Evolutionary conservation across 1,140 invertebrate species (phyloP), one percentile per base, ranked within the genome.

Genomic region (Archivesica marissinica): DNA sequence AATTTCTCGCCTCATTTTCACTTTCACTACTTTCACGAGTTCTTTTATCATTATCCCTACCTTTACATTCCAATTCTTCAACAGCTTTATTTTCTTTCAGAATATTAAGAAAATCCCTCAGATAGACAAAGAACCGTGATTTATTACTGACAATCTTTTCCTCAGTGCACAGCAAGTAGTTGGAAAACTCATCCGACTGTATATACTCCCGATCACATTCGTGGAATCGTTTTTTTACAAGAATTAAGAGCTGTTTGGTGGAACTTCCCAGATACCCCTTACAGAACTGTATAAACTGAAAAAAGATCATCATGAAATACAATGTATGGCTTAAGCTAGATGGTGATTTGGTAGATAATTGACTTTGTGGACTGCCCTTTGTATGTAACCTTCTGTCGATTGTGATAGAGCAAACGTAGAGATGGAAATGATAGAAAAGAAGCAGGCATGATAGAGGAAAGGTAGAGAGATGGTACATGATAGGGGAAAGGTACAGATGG

Each of bases 251-350:
- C 41, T 47, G 47, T 59, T 30, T 54, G 4, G 35, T 83, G 2
- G 54, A 35, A 30, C 20, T 20, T 15, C 25, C 39, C 25, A 78
- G 56, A 64, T 75, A 20, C 25, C 54, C 30, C n/a, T 75, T 39
- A 59, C 80, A 83, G 33, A 83, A 83, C 23, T 75, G 38, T 25
- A 83, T 28, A 59, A 83, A 83, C 80, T 83, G 70, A 33, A 83
- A 83, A n/a, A n/a, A n/a, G n/a, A n/a, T n/a, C n/a, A n/a, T n/a
- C n/a, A n/a, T n/a, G n/a, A n/a, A n/a, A n/a, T n/a, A n/a, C n/a
- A n/a, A n/a, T n/a, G n/a, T n/a, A n/a, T n/a, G n/a, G n/a, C n/a
- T n/a, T n/a, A n/a, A n/a, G n/a, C n/a, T n/a, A n/a, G n/a, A n/a
- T n/a, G n/a, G n/a, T n/a, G n/a, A n/a, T n/a, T n/a, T n/a, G n/a